A percentile compares a stretch with the other conserved stretches of the same genome.
phyloP scores from a whole-genome alignment of 2,113 vertebrate genomes.

The Indicator maculatus region DNA sequence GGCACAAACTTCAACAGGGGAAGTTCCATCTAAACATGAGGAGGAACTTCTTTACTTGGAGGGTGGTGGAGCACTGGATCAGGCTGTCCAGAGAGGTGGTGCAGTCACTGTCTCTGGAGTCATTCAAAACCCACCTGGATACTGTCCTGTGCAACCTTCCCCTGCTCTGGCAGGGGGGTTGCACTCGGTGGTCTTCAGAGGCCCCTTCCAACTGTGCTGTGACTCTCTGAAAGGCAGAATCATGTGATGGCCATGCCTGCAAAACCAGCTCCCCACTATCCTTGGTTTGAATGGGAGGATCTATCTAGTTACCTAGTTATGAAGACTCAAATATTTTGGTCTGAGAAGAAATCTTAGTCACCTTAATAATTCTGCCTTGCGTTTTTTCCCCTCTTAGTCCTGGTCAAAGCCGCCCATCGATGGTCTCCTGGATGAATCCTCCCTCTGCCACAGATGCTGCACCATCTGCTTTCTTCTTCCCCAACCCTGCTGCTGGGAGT shows the following conservation, averaged over 20 bases:
- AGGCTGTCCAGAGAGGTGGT: no score
- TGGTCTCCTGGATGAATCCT: slow-evolving; percentile 80
- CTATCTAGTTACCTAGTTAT: neutral
- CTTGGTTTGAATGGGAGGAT: neutral
- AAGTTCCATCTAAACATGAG: no score
- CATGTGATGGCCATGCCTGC: neutral
- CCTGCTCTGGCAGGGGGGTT: no score
- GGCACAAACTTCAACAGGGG: no score
- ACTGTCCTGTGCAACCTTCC: no score
- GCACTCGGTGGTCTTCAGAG: no score
- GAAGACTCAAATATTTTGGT: neutral
- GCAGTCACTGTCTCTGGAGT: no score
- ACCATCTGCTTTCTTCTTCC: slow-evolving; percentile 25
- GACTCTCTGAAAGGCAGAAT: neutral
- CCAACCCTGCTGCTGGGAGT: neutral
- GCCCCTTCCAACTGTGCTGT: no score
- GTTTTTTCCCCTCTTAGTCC: slow-evolving; percentile 38
- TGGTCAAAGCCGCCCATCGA: slow-evolving; percentile 65
- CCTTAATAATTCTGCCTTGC: neutral
- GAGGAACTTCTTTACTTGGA: no score
- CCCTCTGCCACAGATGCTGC: slow-evolving; percentile 35
- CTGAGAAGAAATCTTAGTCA: neutral
- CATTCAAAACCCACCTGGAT: no score
- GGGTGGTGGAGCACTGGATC: no score
- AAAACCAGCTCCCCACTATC: neutral